phyloP scores from a whole-genome alignment of 2,888 invertebrate species.

The Drosophila pseudotalamancana region DNA sequence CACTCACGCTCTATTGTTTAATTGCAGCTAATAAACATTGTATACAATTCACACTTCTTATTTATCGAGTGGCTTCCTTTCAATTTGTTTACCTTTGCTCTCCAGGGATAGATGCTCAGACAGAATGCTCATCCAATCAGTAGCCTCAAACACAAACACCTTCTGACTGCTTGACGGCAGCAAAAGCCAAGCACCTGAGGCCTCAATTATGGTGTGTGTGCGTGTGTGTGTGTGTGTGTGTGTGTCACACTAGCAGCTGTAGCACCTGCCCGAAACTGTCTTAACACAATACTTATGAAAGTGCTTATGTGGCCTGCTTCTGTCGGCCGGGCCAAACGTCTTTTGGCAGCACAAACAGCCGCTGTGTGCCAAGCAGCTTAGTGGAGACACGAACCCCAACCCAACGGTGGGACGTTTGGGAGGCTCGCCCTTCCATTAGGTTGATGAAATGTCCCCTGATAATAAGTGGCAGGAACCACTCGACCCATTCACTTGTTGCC shows the following conservation, averaged over 20 bases:
- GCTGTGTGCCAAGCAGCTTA: slow-evolving; percentile 23
- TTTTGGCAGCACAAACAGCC: slow-evolving; percentile 32
- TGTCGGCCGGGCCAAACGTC: slow-evolving; percentile 37
- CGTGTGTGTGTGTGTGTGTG: neutral
- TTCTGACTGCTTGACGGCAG: slow-evolving; percentile 16
- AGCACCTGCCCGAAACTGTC: slow-evolving; percentile 12
- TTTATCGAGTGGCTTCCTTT: neutral
- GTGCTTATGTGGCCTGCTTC: slow-evolving; percentile 26
- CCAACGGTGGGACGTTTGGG: slow-evolving; percentile 32
- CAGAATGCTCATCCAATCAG: slow-evolving; percentile 24
- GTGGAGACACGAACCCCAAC: slow-evolving; percentile 8
- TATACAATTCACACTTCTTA: neutral
- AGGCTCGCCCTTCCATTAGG: slow-evolving; percentile 44
- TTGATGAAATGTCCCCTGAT: slow-evolving; percentile 67
- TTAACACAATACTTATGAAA: slow-evolving; percentile 2
- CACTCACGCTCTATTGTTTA: too few species aligned
- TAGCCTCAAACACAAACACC: slow-evolving; percentile 12
- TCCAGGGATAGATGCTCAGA: neutral
- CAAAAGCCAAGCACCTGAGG: slow-evolving; percentile 38
- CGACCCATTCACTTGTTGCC: slow-evolving; percentile 66
- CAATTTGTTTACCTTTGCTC: neutral
- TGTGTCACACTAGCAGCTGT: neutral
- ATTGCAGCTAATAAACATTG: slow-evolving; percentile 1
- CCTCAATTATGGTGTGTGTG: neutral
- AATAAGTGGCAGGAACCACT: neutral